A percentile compares a stretch with the other conserved stretches of the same genome.
phyloP scores from a whole-genome alignment of 2,113 vertebrate genomes.

The Callipepla californica region DNA sequence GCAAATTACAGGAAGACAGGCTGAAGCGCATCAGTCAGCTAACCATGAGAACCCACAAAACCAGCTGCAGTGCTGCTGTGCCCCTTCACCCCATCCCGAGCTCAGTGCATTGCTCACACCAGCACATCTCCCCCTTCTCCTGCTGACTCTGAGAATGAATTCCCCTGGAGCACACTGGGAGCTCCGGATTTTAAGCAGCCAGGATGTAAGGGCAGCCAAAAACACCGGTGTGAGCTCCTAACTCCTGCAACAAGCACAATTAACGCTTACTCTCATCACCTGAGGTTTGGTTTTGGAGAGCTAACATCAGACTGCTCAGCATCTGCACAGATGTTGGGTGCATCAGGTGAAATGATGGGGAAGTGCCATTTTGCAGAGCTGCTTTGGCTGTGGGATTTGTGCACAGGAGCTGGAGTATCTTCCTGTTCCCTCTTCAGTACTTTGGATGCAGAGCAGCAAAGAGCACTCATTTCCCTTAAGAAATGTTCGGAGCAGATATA shows the following conservation, averaged over 20 bases:
- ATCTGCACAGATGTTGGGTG: rapidly evolving
- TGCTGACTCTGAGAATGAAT: background rate
- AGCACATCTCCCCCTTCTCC: background rate
- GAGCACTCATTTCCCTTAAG: background rate
- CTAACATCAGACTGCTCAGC: background rate
- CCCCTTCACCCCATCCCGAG: background rate
- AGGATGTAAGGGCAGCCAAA: background rate
- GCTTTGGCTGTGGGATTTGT: background rate
- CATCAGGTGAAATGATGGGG: rapidly evolving
- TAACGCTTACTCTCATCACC: background rate
- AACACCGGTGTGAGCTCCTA: background rate
- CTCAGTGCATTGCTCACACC: rapidly evolving
- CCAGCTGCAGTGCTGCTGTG: background rate
- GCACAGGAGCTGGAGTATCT: background rate
- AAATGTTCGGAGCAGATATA: background rate
- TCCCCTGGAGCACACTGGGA: background rate
- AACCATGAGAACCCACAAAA: background rate
- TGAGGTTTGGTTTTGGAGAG: background rate
- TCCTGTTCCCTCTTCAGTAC: background rate
- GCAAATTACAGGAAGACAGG: background rate
- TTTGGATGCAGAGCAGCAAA: background rate
- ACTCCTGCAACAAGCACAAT: background rate
- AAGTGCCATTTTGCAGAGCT: background rate
- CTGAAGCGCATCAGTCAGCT: background rate
- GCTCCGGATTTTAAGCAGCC: background rate